phyloP scores from a whole-genome alignment of 1,140 invertebrate species.

The Capitella teleta region DNA sequence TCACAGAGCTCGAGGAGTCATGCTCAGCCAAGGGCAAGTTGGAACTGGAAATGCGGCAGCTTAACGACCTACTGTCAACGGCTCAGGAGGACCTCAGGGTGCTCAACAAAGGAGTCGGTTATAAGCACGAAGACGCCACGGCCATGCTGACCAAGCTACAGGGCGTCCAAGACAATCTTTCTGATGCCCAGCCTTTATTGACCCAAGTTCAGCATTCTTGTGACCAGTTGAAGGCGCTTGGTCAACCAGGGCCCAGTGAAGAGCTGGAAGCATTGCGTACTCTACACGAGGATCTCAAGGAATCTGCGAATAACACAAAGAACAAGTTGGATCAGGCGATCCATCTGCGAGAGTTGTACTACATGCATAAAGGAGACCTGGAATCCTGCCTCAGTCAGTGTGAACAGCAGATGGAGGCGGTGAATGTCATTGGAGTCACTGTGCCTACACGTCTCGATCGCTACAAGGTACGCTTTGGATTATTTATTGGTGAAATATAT shows the following conservation, averaged over 20 bases:
- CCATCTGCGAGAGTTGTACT: conserved; percentile 71
- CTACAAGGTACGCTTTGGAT: conserved; percentile 44
- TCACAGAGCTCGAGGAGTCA: neutral
- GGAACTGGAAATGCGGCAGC: neutral
- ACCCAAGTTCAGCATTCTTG: neutral
- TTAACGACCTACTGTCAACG: conserved; percentile 15
- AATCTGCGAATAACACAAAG: conserved; percentile 36
- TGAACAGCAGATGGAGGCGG: conserved; percentile 68
- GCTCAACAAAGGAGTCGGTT: conserved; percentile 71
- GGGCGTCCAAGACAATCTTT: conserved; percentile 13
- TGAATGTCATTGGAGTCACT: conserved; percentile 66
- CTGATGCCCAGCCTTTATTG: neutral
- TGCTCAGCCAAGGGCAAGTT: neutral
- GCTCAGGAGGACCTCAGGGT: conserved; percentile 72
- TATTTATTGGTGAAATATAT: neutral
- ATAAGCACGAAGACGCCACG: conserved; percentile 45
- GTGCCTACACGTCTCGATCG: conserved; percentile 77
- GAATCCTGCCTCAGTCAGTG: conserved; percentile 76
- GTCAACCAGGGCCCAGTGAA: conserved; percentile 29
- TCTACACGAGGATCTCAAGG: conserved; percentile 68
- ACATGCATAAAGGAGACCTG: conserved; percentile 72
- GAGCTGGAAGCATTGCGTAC: conserved; percentile 57
- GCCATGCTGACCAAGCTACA: conserved; percentile 22
- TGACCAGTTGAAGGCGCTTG: conserved; percentile 15
- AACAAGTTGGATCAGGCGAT: conserved; percentile 54